These are phyloP conservation scores for Gnatocerus cornutus DNA, from an alignment of 2,888 invertebrate species.

Conservation along the genomic window DNA sequence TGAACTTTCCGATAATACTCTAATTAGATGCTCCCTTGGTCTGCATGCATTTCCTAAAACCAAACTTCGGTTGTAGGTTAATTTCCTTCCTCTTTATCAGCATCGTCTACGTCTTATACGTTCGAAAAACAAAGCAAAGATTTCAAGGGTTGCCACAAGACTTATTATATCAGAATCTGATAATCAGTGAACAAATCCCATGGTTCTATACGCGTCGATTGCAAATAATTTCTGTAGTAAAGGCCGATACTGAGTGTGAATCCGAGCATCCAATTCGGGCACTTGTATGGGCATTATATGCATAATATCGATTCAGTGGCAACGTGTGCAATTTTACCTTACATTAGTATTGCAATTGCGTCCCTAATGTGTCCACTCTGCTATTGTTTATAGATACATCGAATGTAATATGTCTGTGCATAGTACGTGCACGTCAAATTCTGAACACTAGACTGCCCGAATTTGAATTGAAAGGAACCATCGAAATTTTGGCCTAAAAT, in stretches of 20 bases:
- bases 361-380: slow-evolving; percentile 26
- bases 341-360: slow-evolving; percentile 37
- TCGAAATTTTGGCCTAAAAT: too few species aligned
- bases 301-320: slow-evolving; percentile 32
- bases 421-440: slow-evolving; percentile 6
- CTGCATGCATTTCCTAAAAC: slow-evolving; percentile 32
- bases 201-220: background rate
- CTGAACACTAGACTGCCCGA: too few species aligned
- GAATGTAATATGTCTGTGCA: slow-evolving; percentile 8
- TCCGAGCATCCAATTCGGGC: slow-evolving; percentile 26
- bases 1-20: slow-evolving; percentile 47
- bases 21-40: slow-evolving; percentile 42
- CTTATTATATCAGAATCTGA: too few species aligned
- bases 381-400: slow-evolving; percentile 28
- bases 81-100: too few species aligned
- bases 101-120: too few species aligned
- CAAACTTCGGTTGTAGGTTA: background rate
- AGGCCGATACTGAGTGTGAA: slow-evolving; percentile 18
- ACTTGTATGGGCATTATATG: slow-evolving; percentile 29
- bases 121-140: too few species aligned
- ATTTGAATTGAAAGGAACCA: background rate
- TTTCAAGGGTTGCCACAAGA: too few species aligned
- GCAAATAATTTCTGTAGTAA: slow-evolving; percentile 16
- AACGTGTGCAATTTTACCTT: slow-evolving; percentile 41
- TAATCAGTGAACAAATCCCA: too few species aligned